These are phyloP conservation scores for Rhingia campestris DNA, from an alignment of 2,888 invertebrate species.

Conservation along the genomic window DNA sequence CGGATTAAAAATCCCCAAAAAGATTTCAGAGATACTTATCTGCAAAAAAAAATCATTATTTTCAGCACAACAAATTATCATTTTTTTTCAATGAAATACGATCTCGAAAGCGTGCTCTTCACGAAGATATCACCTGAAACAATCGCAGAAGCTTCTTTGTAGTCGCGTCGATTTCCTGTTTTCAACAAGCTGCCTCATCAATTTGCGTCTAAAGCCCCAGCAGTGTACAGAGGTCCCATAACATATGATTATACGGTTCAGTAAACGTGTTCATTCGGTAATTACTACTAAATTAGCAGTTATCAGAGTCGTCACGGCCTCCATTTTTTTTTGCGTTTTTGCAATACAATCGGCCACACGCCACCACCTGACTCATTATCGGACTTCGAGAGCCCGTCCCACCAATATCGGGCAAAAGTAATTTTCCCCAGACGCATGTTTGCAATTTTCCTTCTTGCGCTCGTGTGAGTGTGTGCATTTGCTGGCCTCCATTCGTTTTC, in stretches of 20 bases:
- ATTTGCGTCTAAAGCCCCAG: neutral
- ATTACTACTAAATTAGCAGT: constrained; percentile 30
- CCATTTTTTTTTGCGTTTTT: neutral
- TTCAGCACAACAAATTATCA: too few species aligned
- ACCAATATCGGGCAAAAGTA: constrained; percentile 9
- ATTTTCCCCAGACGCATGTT: constrained; percentile 32
- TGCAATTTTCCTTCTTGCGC: neutral
- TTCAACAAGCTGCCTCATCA: neutral
- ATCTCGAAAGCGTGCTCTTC: too few species aligned
- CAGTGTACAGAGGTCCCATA: constrained; percentile 1
- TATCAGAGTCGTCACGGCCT: neutral
- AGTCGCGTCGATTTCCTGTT: constrained; percentile 8
- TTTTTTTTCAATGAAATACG: too few species aligned
- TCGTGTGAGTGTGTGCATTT: neutral
- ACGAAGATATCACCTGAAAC: too few species aligned
- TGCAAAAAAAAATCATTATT: too few species aligned
- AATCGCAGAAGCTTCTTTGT: neutral
- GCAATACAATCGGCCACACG: constrained; percentile 31
- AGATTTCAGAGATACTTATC: too few species aligned
- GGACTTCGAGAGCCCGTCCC: neutral
- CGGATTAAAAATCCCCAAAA: too few species aligned
- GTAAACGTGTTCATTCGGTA: constrained; percentile 12
- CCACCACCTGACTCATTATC: constrained; percentile 20
- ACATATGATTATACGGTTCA: constrained; percentile 21
- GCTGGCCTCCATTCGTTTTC: too few species aligned